Conservation (phyloP, 2,113 vertebrate species). For the Apaloderma vittatum region DNA sequence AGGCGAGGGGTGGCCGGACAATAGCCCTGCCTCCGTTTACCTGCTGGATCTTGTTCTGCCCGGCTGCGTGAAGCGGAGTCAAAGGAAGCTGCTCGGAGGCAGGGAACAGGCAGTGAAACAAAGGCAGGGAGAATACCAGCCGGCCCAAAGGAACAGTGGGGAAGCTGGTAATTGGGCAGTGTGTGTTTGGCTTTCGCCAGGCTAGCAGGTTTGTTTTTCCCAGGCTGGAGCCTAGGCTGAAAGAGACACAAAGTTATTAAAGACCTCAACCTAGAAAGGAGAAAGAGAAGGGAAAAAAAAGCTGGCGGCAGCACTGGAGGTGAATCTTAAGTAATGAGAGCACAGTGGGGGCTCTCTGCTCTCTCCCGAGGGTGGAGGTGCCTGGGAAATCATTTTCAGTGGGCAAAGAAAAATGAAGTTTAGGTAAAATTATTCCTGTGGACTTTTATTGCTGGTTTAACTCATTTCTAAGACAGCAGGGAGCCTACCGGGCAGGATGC, state of each 20-base stretch:
- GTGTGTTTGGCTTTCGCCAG: slow-evolving; percentile 59
- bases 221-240: slow-evolving; percentile 63
- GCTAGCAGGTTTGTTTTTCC: slow-evolving; percentile 73
- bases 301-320: neutral
- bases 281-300: neutral
- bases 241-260: slow-evolving; percentile 49
- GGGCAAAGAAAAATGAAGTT: neutral
- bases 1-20: neutral
- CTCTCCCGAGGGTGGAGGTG: accelerated
- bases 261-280: slow-evolving; percentile 45
- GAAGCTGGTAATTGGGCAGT: slow-evolving; percentile 69
- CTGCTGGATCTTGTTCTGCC: slow-evolving; percentile 63
- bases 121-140: slow-evolving; percentile 63
- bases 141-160: slow-evolving; percentile 69
- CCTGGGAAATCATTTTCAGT: neutral
- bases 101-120: slow-evolving; percentile 53
- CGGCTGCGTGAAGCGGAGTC: neutral
- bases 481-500: neutral
- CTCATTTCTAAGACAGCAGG: neutral
- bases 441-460: neutral
- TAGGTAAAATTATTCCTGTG: neutral
- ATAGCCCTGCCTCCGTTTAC: slow-evolving; percentile 57
- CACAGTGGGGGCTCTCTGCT: neutral
- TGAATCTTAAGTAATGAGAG: slow-evolving; percentile 32
- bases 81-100: slow-evolving; percentile 42